Percentiles rank a stretch among this genome's conserved stretches.
Evolutionary conservation across 92 coral and sea anemone genomes (phyloP).

Genomic region (Parazoanthus darwini): DNA sequence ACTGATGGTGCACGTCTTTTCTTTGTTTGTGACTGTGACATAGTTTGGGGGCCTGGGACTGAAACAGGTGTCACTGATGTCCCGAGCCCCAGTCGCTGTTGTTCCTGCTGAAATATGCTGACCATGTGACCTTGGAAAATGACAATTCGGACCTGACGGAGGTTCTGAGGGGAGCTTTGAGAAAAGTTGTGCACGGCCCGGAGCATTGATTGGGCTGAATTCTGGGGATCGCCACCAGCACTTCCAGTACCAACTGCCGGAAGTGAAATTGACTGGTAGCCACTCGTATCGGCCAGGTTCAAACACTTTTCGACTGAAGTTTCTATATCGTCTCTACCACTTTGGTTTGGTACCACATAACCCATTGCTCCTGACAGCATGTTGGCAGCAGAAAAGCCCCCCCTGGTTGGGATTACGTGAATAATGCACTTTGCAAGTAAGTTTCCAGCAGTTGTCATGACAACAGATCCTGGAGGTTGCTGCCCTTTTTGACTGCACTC

Average conservation of each 20-base stretch:
- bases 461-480: constrained; percentile 60
- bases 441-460: constrained; percentile 62
- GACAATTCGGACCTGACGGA: constrained; percentile 62
- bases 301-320: constrained; percentile 55
- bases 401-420: constrained; percentile 50
- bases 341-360: not conserved
- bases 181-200: constrained; percentile 51
- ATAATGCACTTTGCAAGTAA: constrained; percentile 40
- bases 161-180: constrained; percentile 28
- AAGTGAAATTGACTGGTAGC: constrained; percentile 53
- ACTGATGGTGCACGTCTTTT: not conserved
- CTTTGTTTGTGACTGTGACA: not conserved
- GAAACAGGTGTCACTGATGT: not conserved
- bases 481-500: constrained; percentile 54
- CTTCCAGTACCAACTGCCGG: constrained; percentile 79
- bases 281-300: constrained; percentile 50
- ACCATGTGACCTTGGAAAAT: constrained; percentile 56
- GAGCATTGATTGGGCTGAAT: constrained; percentile 60
- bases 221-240: constrained; percentile 36
- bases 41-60: not conserved
- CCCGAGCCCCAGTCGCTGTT: constrained; percentile 31
- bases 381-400: not conserved
- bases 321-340: constrained; percentile 39
- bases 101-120: constrained; percentile 57
- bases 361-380: not conserved